A percentile compares a stretch with the other conserved stretches of the same genome.
phyloP scores from a whole-genome alignment of 2,888 invertebrate genomes.

The Eulithis testata region DNA sequence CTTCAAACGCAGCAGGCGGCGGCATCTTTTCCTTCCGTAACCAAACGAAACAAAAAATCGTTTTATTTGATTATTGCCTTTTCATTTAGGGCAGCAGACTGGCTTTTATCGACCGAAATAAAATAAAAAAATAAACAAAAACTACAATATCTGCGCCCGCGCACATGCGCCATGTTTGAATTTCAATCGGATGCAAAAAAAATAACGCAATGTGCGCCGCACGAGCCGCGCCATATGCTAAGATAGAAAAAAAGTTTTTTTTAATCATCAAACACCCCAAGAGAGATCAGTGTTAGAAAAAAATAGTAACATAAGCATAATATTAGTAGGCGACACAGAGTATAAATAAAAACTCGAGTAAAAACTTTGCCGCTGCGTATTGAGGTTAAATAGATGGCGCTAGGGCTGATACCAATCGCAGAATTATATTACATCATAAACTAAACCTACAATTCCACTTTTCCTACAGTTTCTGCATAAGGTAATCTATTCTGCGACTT shows the following conservation, averaged over 20 bases:
- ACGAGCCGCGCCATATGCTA: conserved; percentile 78
- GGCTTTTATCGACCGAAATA: conserved; percentile 56
- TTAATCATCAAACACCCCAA: conserved; percentile 74
- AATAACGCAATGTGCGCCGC: conserved; percentile 80
- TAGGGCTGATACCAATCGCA: conserved; percentile 10
- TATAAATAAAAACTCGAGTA: conserved; percentile 70
- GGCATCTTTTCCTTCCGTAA: conserved; percentile 23
- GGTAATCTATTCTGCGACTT: no score
- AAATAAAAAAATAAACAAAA: conserved; percentile 62
- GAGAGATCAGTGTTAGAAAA: conserved; percentile 72
- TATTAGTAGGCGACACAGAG: conserved; percentile 70
- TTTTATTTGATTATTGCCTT: conserved; percentile 61
- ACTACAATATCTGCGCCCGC: conserved; percentile 64
- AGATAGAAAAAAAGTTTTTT: conserved; percentile 67
- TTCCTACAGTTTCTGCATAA: no score
- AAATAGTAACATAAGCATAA: conserved; percentile 82
- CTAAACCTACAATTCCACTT: no score
- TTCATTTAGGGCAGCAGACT: conserved; percentile 52
- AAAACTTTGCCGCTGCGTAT: conserved; percentile 65
- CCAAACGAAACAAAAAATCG: conserved; percentile 39
- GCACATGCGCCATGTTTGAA: conserved; percentile 76
- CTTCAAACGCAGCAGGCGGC: conserved; percentile 18
- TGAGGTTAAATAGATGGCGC: conserved; percentile 74
- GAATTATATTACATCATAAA: not conserved
- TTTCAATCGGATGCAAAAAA: conserved; percentile 83